These are phyloP conservation scores for Aphaenogaster rudis DNA, from an alignment of 1,140 invertebrate genomes.

Conservation along the genomic window DNA sequence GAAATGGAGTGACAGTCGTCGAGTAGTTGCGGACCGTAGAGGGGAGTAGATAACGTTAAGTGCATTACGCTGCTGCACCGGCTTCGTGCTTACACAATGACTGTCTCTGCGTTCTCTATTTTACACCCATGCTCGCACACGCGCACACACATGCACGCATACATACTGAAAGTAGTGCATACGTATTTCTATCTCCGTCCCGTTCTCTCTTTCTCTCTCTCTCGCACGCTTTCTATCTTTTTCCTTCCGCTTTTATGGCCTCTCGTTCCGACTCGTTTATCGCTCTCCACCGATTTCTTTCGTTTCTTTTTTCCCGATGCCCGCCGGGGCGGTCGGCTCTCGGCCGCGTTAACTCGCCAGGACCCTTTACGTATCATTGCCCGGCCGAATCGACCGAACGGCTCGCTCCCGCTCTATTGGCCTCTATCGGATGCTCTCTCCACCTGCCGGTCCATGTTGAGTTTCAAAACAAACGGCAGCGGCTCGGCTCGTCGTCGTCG, in stretches of 20 bases:
- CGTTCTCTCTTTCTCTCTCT: neutral
- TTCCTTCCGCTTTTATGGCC: conserved; percentile 29
- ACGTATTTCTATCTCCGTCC: neutral
- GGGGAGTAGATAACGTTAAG: conserved; percentile 76
- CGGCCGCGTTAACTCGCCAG: conserved; percentile 38
- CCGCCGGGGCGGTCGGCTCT: neutral
- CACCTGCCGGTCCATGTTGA: conserved; percentile 48
- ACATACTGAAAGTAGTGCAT: neutral
- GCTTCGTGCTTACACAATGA: conserved; percentile 74
- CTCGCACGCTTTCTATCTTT: neutral
- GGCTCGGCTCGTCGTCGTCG: neutral
- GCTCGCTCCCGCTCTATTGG: conserved; percentile 32
- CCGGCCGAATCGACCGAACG: conserved; percentile 41
- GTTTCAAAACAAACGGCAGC: conserved; percentile 58
- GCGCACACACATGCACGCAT: neutral
- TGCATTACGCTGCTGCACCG: conserved; percentile 74
- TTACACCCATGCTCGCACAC: neutral
- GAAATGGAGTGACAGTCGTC: conserved; percentile 73
- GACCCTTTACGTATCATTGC: conserved; percentile 59
- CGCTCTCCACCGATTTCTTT: conserved; percentile 42
- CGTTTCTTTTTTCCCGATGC: conserved; percentile 10
- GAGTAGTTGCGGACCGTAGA: conserved; percentile 64
- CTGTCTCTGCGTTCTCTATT: conserved; percentile 51
- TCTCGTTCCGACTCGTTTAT: conserved; percentile 43
- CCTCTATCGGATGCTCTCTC: conserved; percentile 48